These are phyloP conservation scores for Lepus timidus DNA, from an alignment of 2,113 vertebrate genomes.

Conservation along the genomic window DNA sequence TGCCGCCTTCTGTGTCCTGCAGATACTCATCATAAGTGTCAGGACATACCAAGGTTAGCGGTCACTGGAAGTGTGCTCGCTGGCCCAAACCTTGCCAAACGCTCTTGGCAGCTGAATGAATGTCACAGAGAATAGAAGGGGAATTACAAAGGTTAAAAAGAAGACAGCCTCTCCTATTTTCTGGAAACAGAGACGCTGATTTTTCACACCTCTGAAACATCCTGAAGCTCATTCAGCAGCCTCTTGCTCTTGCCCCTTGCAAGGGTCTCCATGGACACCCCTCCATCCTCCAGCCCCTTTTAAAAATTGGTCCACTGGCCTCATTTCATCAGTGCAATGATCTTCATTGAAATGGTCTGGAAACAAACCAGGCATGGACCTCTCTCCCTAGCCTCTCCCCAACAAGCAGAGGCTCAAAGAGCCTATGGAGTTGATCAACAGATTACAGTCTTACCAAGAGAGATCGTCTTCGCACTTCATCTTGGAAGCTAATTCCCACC, in stretches of 20 bases:
- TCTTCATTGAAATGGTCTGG: slow-evolving; percentile 77
- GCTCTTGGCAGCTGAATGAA: slow-evolving; percentile 96
- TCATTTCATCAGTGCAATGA: slow-evolving; percentile 81
- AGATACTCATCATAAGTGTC: slow-evolving; percentile 99
- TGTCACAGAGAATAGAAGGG: slow-evolving; percentile 92
- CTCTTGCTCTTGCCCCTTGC: slow-evolving; percentile 79
- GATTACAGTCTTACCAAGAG: slow-evolving; percentile 75
- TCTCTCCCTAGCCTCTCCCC: neutral
- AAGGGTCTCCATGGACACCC: slow-evolving; percentile 51
- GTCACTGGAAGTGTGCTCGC: slow-evolving; percentile 94
- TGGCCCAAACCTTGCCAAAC: slow-evolving; percentile 93
- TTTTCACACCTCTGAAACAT: slow-evolving; percentile 89
- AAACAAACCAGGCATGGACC: slow-evolving; percentile 60
- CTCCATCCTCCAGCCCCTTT: slow-evolving; percentile 44
- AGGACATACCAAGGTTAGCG: slow-evolving; percentile 99
- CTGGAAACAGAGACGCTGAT: slow-evolving; percentile 87
- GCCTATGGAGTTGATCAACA: slow-evolving; percentile 10
- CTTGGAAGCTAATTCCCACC: slow-evolving; percentile 71
- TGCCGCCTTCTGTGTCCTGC: slow-evolving; percentile 98
- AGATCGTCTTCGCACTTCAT: slow-evolving; percentile 70
- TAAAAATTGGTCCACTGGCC: slow-evolving; percentile 30
- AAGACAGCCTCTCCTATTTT: slow-evolving; percentile 90
- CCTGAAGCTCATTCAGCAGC: slow-evolving; percentile 82
- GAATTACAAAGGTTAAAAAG: slow-evolving; percentile 95
- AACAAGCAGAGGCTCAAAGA: slow-evolving; percentile 56